These are phyloP conservation scores for Salpingus planirostris DNA, from an alignment of 2,888 invertebrate species.

Conservation along the genomic window DNA sequence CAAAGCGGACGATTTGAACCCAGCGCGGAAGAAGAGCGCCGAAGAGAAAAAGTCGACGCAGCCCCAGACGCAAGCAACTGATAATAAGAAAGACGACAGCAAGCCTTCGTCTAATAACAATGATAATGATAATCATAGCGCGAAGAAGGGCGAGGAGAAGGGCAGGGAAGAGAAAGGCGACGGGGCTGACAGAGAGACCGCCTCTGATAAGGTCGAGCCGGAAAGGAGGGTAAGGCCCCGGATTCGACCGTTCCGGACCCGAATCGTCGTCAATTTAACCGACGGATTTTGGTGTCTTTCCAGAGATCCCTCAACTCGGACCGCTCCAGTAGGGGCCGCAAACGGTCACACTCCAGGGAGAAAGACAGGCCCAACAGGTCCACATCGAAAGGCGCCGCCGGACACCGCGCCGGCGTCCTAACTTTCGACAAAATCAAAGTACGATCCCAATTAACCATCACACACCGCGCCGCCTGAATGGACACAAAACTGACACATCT, in stretches of 20 bases:
- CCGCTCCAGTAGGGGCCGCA: constrained; percentile 7
- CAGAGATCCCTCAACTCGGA: constrained; percentile 8
- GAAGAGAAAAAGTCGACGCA: too few relatives aligned
- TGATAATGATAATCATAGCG: constrained; percentile 19
- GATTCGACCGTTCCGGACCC: not conserved
- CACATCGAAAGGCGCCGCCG: constrained; percentile 17
- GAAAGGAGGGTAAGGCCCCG: constrained; percentile 10
- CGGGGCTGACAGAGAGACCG: constrained; percentile 15
- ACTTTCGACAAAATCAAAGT: constrained; percentile 76
- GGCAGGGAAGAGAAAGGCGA: constrained; percentile 16
- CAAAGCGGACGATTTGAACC: constrained; percentile 10
- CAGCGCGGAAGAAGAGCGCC: constrained; percentile 8
- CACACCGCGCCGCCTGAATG: too few relatives aligned
- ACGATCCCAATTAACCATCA: too few relatives aligned
- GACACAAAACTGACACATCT: too few relatives aligned
- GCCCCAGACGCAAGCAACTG: too few relatives aligned
- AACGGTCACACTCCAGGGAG: constrained; percentile 12
- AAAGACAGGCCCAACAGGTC: constrained; percentile 4
- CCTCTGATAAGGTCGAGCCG: constrained; percentile 9
- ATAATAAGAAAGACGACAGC: too few relatives aligned
- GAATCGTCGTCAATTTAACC: not conserved
- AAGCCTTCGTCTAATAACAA: too few relatives aligned
- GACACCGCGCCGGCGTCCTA: constrained; percentile 50
- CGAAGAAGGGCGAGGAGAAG: constrained; percentile 15
- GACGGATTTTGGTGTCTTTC: constrained; percentile 24